Evolutionary conservation across 1,140 invertebrate genomes (phyloP).

Genomic region (Bombus pyrosoma): DNA sequence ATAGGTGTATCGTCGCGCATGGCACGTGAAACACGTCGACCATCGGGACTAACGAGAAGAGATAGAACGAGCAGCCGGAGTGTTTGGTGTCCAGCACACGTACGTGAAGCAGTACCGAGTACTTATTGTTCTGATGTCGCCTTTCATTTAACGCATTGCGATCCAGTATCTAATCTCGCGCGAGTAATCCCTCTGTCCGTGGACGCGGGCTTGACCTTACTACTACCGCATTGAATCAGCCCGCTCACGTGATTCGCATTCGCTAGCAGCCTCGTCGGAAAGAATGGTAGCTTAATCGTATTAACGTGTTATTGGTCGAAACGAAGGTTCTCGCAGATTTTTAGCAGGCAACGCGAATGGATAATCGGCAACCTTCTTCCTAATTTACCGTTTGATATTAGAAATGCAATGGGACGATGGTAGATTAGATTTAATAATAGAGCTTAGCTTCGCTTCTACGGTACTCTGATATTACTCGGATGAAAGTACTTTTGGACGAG

Average conservation of each 20-base stretch:
- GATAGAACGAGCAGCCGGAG: slow-evolving; percentile 24
- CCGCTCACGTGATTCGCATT: slow-evolving; percentile 61
- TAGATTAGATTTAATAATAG: slow-evolving; percentile 7
- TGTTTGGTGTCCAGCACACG: slow-evolving; percentile 38
- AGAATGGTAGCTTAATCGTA: slow-evolving; percentile 1
- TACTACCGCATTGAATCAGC: slow-evolving; percentile 32
- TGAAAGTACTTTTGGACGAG: neutral
- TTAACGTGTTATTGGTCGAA: neutral
- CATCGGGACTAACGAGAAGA: slow-evolving; percentile 30
- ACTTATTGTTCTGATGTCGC: slow-evolving; percentile 56
- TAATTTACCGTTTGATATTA: neutral
- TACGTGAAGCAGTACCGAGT: slow-evolving; percentile 40
- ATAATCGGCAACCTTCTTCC: neutral
- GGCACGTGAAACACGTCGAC: slow-evolving; percentile 36
- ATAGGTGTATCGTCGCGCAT: slow-evolving; percentile 14
- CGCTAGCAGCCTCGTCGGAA: slow-evolving; percentile 21
- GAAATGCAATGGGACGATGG: neutral
- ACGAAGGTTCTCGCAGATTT: neutral
- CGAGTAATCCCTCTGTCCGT: slow-evolving; percentile 56
- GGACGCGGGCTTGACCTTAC: slow-evolving; percentile 29
- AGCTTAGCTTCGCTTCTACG: neutral
- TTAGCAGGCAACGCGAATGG: neutral
- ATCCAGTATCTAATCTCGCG: slow-evolving; percentile 56
- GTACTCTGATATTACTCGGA: neutral
- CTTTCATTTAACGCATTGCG: slow-evolving; percentile 59